A percentile compares a stretch with the other conserved stretches of the same genome.
Conservation (phyloP, 1,140 invertebrate species). For the Epicauta chinensis region DNA sequence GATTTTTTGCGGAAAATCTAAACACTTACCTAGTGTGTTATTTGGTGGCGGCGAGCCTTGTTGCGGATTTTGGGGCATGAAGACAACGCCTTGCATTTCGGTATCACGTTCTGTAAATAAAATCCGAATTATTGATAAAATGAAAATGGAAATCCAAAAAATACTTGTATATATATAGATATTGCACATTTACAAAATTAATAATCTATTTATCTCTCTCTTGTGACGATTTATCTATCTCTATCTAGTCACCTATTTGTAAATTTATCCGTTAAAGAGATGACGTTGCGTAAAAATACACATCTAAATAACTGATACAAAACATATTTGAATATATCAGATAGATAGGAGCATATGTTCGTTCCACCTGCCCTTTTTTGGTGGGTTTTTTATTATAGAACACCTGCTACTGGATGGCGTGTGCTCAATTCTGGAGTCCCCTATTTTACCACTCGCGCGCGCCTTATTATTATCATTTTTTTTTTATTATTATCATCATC, state of each 20-base stretch:
- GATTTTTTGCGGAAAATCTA: too few relatives aligned
- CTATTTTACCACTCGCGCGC: conserved; percentile 10
- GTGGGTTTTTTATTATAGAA: conserved; percentile 11
- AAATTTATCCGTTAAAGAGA: too few relatives aligned
- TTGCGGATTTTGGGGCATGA: conserved; percentile 37
- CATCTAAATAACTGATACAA: too few relatives aligned
- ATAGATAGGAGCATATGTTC: conserved; percentile 27
- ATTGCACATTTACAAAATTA: too few relatives aligned
- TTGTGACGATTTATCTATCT: too few relatives aligned
- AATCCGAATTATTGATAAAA: too few relatives aligned
- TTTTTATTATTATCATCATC: too few relatives aligned
- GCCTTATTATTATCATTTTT: too few relatives aligned
- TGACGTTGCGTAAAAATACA: too few relatives aligned
- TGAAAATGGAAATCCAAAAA: too few relatives aligned
- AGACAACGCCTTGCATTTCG: conserved; percentile 41
- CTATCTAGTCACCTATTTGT: too few relatives aligned
- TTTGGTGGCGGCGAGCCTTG: conserved; percentile 37
- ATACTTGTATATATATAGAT: too few relatives aligned
- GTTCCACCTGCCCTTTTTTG: conserved; percentile 26
- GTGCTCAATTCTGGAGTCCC: conserved; percentile 23
- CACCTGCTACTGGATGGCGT: conserved; percentile 28
- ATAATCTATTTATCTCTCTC: neutral
- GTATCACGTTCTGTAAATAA: conserved; percentile 36
- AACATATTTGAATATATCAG: conserved; percentile 22
- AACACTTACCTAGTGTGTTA: conserved; percentile 35